Base-by-base conservation (phyloP, 1,140 invertebrate species). In the Nephila pilipes region DNA sequence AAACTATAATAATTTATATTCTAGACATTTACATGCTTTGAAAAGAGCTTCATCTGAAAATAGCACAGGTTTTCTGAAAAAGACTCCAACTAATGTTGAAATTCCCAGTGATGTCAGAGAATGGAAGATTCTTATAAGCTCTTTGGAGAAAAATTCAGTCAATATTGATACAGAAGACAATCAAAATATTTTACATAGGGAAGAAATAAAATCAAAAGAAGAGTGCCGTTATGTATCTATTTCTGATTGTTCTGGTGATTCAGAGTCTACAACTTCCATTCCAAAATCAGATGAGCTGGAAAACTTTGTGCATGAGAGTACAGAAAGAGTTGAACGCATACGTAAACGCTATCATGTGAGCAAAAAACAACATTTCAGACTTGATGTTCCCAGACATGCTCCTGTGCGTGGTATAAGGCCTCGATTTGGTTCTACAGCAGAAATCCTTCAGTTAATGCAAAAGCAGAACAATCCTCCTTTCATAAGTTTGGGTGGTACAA, bases 381-480 rank as follows among this genome's bases (percentile, higher is more conserved):
- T 81, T 54, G 98, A 97, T 3, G 98, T 98, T 95, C 97, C 97
- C 94, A 96, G 97, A 22, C 96, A 98, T 12, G 98, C 98, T 0
- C 97, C 97, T 0, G 98, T 98, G 1, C 96, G 97, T 0, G 97
- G 97, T 0, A 97, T 97, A 38, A 97, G 97, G 94, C 96, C 97
- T 0, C 96, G 97, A 60, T 97, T 97, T 80, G 97, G 97, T 46
- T 97, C 97, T 0, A 98, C 97, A 0, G 97, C 97, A 63, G 97
- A 98, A 94, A 97, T 98, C 18, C 95, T 98, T 0, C 97, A 98
- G 94, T 97, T 98, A 94, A 97, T 97, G 96, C 97, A 97, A 95
- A 96, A 96, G 81, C 97, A 97, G 94, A 94, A 97, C 12, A 96
- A 96, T 60, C 96, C 97, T 0, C 96, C 96, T 12, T 96, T 96